Conservation (phyloP, 1,140 invertebrate genomes). For the Tenebrio molitor region DNA sequence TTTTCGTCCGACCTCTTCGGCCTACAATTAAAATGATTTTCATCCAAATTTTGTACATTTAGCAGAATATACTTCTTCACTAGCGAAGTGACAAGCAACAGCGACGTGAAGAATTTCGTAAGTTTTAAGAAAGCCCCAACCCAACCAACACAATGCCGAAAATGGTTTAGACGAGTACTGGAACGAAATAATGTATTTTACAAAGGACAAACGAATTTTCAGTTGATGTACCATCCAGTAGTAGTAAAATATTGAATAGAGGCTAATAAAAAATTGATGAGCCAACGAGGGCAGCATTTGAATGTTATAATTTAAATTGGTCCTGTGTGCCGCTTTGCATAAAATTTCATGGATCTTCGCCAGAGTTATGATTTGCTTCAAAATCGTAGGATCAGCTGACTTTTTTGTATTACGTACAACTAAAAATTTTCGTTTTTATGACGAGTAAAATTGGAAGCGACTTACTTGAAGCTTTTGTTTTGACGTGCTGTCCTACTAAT, state of each 20-base stretch:
- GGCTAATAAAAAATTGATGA: constrained; percentile 17
- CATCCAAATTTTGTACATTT: constrained; percentile 4
- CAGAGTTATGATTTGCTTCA: constrained; percentile 12
- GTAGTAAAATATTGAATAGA: constrained; percentile 33
- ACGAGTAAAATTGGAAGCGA: background rate
- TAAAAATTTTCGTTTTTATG: too few relatives aligned
- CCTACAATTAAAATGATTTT: background rate
- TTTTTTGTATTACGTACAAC: background rate
- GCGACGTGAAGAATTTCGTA: constrained; percentile 33
- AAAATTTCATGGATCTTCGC: constrained; percentile 33
- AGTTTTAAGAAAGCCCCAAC: constrained; percentile 15
- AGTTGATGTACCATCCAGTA: constrained; percentile 45
- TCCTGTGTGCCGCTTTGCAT: constrained; percentile 14
- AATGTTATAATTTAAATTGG: constrained; percentile 32
- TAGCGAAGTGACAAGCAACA: constrained; percentile 32
- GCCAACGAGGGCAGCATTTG: constrained; percentile 5
- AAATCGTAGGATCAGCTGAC: background rate
- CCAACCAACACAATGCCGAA: constrained; percentile 30
- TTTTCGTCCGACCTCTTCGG: constrained; percentile 3
- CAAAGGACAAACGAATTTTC: background rate
- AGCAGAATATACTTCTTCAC: constrained; percentile 2
- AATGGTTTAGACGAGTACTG: constrained; percentile 32
- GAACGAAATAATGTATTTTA: constrained; percentile 2
- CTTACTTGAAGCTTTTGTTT: constrained; percentile 1
- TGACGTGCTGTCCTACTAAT: background rate